A percentile compares a stretch with the other conserved stretches of the same genome.
phyloP scores from a whole-genome alignment of 2,888 invertebrate species.

The Desoria tigrina region DNA sequence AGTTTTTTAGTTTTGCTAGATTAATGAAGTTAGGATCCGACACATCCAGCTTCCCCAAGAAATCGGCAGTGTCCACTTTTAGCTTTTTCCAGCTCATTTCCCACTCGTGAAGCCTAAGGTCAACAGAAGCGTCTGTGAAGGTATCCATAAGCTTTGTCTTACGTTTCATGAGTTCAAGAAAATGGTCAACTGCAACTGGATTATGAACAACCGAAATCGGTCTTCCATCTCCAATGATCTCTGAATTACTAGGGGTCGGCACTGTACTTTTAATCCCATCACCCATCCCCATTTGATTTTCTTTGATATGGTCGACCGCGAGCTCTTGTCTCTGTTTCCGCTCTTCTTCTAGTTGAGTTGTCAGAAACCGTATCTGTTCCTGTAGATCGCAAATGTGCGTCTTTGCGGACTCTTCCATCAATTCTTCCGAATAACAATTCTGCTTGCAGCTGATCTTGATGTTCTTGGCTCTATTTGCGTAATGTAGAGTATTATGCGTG shows the following conservation, averaged over 20 bases:
- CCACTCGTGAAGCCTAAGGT: conserved; percentile 29
- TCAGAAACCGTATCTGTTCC: conserved; percentile 22
- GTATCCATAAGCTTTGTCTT: conserved; percentile 8
- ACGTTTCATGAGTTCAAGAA: conserved; percentile 16
- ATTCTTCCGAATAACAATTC: conserved; percentile 35
- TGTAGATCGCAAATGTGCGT: conserved; percentile 27
- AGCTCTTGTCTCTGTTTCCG: conserved; percentile 19
- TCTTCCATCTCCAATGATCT: neutral
- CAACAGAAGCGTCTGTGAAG: conserved; percentile 12
- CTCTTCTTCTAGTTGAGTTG: conserved; percentile 28
- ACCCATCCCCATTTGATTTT: conserved; percentile 14
- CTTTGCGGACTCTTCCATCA: conserved; percentile 19
- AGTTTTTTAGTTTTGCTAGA: conserved; percentile 33
- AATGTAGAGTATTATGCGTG: conserved; percentile 88
- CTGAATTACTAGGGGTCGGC: neutral
- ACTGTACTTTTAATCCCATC: conserved; percentile 6
- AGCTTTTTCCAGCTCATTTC: conserved; percentile 29
- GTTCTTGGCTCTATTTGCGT: conserved; percentile 78
- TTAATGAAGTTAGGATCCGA: conserved; percentile 25
- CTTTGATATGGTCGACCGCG: conserved; percentile 17
- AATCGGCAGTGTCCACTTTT: conserved; percentile 33
- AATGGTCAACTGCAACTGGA: conserved; percentile 20
- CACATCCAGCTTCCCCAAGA: conserved; percentile 31
- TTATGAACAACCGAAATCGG: conserved; percentile 16
- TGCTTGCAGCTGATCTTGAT: conserved; percentile 58